Percentiles rank a stretch among this genome's conserved stretches.
phyloP scores from a whole-genome alignment of 2,113 vertebrate species.

The Burhinus oedicnemus region DNA sequence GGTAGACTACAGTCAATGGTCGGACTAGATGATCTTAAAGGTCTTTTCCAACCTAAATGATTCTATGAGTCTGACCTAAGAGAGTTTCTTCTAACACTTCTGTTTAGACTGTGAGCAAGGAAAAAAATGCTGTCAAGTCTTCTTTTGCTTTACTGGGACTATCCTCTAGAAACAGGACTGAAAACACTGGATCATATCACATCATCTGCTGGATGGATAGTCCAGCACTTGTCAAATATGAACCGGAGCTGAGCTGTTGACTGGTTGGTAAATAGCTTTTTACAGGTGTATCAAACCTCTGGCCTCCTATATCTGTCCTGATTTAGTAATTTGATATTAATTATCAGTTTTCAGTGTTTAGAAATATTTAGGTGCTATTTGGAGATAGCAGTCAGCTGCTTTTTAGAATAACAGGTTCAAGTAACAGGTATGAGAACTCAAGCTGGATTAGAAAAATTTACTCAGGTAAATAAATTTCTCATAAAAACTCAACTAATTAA shows the following conservation, averaged over 20 bases:
- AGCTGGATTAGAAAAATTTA: neutral
- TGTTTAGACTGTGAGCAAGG: neutral
- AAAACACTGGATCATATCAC: neutral
- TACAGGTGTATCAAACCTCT: neutral
- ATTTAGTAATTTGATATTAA: neutral
- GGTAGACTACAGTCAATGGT: too few relatives aligned
- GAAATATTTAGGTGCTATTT: neutral
- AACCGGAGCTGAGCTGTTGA: neutral
- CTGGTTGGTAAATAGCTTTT: neutral
- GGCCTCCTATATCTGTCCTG: neutral
- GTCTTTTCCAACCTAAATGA: too few relatives aligned
- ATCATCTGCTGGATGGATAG: neutral
- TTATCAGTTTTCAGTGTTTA: neutral
- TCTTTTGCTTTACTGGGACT: neutral
- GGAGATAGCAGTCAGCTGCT: neutral
- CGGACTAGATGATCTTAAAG: too few relatives aligned
- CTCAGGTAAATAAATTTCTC: neutral
- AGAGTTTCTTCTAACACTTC: neutral
- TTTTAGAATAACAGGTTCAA: neutral
- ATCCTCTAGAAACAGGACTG: neutral
- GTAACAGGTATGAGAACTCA: neutral
- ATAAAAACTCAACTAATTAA: neutral
- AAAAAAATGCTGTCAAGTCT: neutral
- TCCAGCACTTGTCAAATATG: neutral
- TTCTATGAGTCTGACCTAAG: neutral